Evolutionary conservation across 2,888 invertebrate species (phyloP).

Genomic region (Serripes groenlandicus): DNA sequence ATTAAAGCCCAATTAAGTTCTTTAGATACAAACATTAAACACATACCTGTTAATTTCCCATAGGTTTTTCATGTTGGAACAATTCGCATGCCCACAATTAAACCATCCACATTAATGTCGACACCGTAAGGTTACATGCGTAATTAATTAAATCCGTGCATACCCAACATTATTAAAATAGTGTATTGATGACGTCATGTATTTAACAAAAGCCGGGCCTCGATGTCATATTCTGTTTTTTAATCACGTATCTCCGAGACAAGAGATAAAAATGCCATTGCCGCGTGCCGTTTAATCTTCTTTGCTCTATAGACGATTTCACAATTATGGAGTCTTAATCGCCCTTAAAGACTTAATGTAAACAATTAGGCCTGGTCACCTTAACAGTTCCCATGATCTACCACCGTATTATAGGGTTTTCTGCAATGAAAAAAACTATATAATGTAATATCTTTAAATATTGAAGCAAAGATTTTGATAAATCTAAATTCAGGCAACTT

Average conservation of each 20-base stretch:
- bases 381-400: no score
- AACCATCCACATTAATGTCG: not conserved
- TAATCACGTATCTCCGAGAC: not conserved
- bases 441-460: no score
- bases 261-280: conserved; percentile 13
- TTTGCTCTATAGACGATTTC: not conserved
- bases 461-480: no score
- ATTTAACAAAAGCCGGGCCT: not conserved
- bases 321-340: not conserved
- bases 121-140: not conserved
- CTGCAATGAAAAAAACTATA: no score
- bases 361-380: no score
- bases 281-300: conserved; percentile 20
- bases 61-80: not conserved
- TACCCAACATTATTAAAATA: conserved; percentile 5
- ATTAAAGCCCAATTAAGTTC: not conserved
- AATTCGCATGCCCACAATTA: not conserved
- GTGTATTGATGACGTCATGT: conserved; percentile 9
- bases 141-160: not conserved
- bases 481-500: no score
- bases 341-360: conserved; percentile 21
- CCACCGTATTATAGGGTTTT: no score
- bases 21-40: not conserved
- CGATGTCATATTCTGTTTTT: not conserved
- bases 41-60: not conserved